A percentile compares a stretch with the other conserved stretches of the same genome.
phyloP scores from a whole-genome alignment of 2,888 invertebrate genomes.

The Hydroisotoma schaefferi region DNA sequence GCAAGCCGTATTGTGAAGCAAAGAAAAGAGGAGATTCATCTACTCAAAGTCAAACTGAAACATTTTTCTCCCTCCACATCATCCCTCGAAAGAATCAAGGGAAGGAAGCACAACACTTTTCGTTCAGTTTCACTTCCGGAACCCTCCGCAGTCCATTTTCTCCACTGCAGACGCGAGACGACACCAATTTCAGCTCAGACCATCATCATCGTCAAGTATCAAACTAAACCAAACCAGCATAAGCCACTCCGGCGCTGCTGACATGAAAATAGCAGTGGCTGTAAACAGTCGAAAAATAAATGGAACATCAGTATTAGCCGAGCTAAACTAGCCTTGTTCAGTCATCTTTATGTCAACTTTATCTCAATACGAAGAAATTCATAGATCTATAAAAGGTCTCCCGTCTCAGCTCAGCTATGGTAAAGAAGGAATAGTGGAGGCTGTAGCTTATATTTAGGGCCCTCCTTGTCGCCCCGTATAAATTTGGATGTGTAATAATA shows the following conservation, averaged over 20 bases:
- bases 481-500: background rate
- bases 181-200: background rate
- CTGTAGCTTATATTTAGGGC: background rate
- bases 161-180: background rate
- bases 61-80: background rate
- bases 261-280: too few relatives aligned
- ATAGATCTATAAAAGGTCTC: background rate
- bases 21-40: background rate
- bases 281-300: background rate
- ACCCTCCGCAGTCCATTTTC: background rate
- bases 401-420: background rate
- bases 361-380: slow-evolving; percentile 5
- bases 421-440: background rate
- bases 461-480: background rate
- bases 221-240: background rate
- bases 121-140: slow-evolving; percentile 13
- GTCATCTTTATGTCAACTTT: slow-evolving; percentile 19
- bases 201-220: background rate
- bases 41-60: background rate
- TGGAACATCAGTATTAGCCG: background rate
- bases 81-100: slow-evolving; percentile 6
- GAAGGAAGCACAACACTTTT: slow-evolving; percentile 15
- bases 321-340: background rate
- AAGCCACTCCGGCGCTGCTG: background rate
- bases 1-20: background rate